Evolutionary conservation across 2,113 vertebrate species (phyloP).

Genomic region (Lampris megalopsis): DNA sequence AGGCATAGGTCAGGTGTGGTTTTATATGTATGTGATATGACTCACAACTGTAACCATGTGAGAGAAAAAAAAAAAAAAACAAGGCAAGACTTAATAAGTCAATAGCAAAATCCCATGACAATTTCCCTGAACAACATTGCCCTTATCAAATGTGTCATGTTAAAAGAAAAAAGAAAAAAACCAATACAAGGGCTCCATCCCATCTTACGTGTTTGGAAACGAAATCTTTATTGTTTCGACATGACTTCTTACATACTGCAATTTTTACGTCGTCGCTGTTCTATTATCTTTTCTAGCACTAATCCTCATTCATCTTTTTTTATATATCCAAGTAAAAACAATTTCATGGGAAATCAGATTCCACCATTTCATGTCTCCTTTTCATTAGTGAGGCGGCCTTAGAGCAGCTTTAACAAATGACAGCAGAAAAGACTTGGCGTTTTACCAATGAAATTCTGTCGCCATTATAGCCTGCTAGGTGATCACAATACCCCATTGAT

Average conservation of each 20-base stretch:
- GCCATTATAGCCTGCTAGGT: slow-evolving; percentile 16
- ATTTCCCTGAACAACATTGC: not conserved
- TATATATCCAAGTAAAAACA: not conserved
- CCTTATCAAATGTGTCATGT: slow-evolving; percentile 16
- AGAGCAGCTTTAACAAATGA: not conserved
- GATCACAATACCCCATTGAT: slow-evolving; percentile 17
- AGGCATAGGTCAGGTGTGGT: not conserved
- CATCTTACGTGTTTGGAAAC: not conserved
- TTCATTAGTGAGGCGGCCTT: slow-evolving; percentile 4
- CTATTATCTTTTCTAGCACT: slow-evolving; percentile 12
- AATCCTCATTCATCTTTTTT: slow-evolving; percentile 9
- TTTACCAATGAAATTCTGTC: slow-evolving; percentile 24
- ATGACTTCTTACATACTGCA: slow-evolving; percentile 3
- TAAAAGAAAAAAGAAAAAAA: not conserved
- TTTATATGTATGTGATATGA: not conserved
- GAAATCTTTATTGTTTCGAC: slow-evolving; percentile 12
- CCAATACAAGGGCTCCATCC: no score
- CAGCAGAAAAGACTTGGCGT: not conserved
- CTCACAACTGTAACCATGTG: no score
- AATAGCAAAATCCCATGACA: not conserved
- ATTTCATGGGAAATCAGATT: slow-evolving; percentile 3
- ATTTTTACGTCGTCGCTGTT: not conserved
- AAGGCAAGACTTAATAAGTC: not conserved
- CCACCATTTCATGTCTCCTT: not conserved
- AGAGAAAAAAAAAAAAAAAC: no score